Evolutionary conservation across 2,888 invertebrate genomes (phyloP), one percentile per base, ranked within the genome.

Genomic region (Gastrophysa polygoni): DNA sequence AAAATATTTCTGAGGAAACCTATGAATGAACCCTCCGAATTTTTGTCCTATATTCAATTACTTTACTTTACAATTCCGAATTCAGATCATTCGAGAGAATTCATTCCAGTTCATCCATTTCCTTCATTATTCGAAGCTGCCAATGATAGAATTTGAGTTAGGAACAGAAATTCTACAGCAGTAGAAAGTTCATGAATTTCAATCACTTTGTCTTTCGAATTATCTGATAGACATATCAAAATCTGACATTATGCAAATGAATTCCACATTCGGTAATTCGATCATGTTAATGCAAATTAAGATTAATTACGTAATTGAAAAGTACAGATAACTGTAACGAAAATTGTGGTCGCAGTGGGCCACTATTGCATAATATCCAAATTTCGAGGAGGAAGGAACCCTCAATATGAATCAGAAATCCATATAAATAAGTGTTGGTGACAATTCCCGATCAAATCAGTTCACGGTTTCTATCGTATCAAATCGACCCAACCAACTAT

Each of bases 391-490:
- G 38, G 38, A 10, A 11, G n/a, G n/a, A n/a, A n/a, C n/a, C 11
- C 38, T 14, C 38, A n/a, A n/a, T 11, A 10, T 8, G 11, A 10
- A 38, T 38, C 14, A 4, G 7, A 7, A 24, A 14, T 20, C 7
- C 21, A 21, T 29, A 49, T 29, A 28, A 28, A 49, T 5, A 17
- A 14, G 11, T 21, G 11, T 18, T 20, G 11, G 10, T 47, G 47
- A 38, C 38, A 38, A 38, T 14, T 14, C 14, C 6, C 14, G 10
- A 38, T 38, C 38, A 46, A 21, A 51, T 51, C 57, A 61, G 56
- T 61, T 17, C 28, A 51, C 44, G 50, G 49, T 34, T 29, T 11
- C n/a, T 2, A 2, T 2, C n/a, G 14, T 38, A 51, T 51, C 29
- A 16, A 16, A 51, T 46, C 29, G 38, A 34, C 28, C 50, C 46